Conservation (phyloP, 2,797 vertebrate genomes). For the Parauchenoglanis ngamensis region DNA sequence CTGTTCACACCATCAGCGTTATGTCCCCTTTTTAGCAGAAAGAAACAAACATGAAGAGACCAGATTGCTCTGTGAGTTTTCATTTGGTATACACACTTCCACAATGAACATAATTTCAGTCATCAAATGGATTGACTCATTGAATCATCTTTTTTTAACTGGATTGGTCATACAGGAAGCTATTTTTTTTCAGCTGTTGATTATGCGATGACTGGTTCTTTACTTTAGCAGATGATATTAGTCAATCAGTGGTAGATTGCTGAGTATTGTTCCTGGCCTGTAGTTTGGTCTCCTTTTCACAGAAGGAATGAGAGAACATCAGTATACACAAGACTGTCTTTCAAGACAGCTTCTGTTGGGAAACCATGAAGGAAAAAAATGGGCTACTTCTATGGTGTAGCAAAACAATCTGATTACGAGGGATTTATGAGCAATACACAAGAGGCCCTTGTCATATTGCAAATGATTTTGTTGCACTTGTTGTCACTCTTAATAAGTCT, state of each 20-base stretch:
- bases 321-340: neutral
- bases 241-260: neutral
- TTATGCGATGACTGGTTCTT: neutral
- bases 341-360: neutral
- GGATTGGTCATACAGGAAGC: neutral
- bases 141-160: neutral
- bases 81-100: neutral
- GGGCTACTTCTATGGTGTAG: neutral
- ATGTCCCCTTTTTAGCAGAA: slow-evolving; percentile 35
- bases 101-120: slow-evolving; percentile 18
- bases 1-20: slow-evolving; percentile 35
- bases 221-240: neutral
- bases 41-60: slow-evolving; percentile 41
- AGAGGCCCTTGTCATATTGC: slow-evolving; percentile 26
- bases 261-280: neutral
- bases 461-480: slow-evolving; percentile 26
- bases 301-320: neutral
- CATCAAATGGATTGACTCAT: slow-evolving; percentile 28
- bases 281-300: neutral
- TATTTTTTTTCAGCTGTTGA: neutral
- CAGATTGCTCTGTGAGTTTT: slow-evolving; percentile 35
- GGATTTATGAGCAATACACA: slow-evolving; percentile 22
- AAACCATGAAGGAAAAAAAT: neutral
- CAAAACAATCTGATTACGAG: slow-evolving; percentile 16
- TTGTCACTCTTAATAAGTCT: slow-evolving; percentile 34